These are phyloP conservation scores for Phyllopteryx taeniolatus DNA, from an alignment of 2,113 vertebrate species.

Conservation along the genomic window DNA sequence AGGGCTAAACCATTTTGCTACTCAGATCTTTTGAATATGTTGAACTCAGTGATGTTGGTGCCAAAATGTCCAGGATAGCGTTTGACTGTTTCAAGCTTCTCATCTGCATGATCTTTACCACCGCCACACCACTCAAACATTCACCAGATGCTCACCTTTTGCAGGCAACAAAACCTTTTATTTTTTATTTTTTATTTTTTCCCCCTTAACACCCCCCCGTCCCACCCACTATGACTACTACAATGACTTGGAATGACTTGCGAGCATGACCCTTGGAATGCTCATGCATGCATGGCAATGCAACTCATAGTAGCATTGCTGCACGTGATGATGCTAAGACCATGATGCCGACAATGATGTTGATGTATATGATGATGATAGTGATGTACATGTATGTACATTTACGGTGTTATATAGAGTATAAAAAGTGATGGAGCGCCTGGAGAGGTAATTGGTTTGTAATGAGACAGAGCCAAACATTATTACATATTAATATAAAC, in stretches of 20 bases:
- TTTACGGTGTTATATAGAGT: constrained; percentile 14
- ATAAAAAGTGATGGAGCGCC: neutral
- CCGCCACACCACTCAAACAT: constrained; percentile 53
- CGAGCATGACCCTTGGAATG: constrained; percentile 75
- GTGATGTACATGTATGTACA: constrained; percentile 5
- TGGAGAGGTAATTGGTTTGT: neutral
- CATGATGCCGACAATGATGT: constrained; percentile 30
- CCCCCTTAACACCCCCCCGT: constrained; percentile 20
- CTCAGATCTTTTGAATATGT: constrained; percentile 37
- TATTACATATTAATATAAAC: too few relatives aligned
- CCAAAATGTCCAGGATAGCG: constrained; percentile 52
- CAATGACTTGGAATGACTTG: constrained; percentile 66
- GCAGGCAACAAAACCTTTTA: constrained; percentile 38
- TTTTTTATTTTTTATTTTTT: neutral
- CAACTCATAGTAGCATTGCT: constrained; percentile 55
- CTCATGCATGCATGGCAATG: constrained; percentile 72
- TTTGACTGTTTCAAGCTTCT: constrained; percentile 63
- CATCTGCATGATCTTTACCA: constrained; percentile 67
- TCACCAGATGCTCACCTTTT: constrained; percentile 46
- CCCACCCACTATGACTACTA: constrained; percentile 13
- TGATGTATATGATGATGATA: constrained; percentile 26
- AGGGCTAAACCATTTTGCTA: constrained; percentile 53
- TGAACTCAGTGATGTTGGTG: constrained; percentile 38
- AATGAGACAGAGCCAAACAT: neutral
- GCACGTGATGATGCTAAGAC: constrained; percentile 35